phyloP scores from a whole-genome alignment of 2,797 vertebrate genomes.

The Sebastes oblongus region DNA sequence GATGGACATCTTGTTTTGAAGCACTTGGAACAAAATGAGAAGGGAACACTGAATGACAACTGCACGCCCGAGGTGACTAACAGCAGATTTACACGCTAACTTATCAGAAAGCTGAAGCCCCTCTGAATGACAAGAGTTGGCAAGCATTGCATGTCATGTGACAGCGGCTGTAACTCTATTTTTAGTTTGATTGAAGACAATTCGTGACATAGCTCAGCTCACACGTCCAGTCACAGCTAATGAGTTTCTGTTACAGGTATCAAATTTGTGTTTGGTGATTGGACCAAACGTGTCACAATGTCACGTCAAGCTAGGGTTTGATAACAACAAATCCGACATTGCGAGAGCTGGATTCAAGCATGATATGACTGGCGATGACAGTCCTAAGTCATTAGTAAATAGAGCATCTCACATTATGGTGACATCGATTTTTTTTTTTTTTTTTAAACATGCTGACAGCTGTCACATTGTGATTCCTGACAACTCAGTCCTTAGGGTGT shows the following conservation, averaged over 20 bases:
- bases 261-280: not conserved
- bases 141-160: conserved; percentile 5
- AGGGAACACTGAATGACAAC: conserved; percentile 18
- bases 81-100: conserved; percentile 1
- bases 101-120: not conserved
- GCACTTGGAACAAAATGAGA: not conserved
- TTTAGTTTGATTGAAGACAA: conserved; percentile 17
- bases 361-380: not conserved
- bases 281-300: conserved; percentile 1
- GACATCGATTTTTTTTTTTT: not conserved
- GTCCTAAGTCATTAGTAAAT: not conserved
- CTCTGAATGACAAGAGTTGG: conserved; percentile 35
- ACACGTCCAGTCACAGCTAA: not conserved
- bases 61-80: conserved; percentile 7
- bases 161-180: not conserved
- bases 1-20: conserved; percentile 11
- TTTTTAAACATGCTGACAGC: not conserved
- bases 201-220: conserved; percentile 5
- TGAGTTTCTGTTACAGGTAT: not conserved
- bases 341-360: not conserved
- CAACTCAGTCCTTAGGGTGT: not conserved
- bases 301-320: not conserved
- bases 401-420: not conserved
- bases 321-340: not conserved
- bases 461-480: conserved; percentile 6